Percentiles rank a stretch among this genome's conserved stretches.
Conservation (phyloP, 1,140 invertebrate genomes). For the Pemphigus obesinymphae region DNA sequence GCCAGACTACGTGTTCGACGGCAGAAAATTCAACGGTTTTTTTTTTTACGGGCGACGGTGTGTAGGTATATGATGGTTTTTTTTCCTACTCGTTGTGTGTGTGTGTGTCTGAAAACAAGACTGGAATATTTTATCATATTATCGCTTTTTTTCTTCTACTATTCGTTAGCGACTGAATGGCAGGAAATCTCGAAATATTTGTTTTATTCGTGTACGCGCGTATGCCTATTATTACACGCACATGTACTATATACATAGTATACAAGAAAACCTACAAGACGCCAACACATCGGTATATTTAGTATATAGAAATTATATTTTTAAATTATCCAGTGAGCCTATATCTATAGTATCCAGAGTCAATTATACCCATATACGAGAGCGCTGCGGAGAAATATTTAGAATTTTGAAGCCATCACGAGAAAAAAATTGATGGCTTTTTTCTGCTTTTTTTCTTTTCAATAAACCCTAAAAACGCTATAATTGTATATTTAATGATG, state of each 20-base stretch:
- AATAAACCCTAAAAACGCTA: no score
- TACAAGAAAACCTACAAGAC: neutral
- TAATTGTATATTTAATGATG: no score
- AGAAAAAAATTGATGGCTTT: no score
- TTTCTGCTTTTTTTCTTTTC: no score
- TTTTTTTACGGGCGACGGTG: no score
- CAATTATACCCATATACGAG: neutral
- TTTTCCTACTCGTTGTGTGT: no score
- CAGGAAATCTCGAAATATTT: conserved; percentile 40
- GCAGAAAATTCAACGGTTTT: neutral
- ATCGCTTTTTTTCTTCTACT: no score
- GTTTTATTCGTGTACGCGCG: conserved; percentile 1
- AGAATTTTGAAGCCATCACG: no score
- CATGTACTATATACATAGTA: neutral
- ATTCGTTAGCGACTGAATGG: conserved; percentile 30
- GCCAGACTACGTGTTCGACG: neutral
- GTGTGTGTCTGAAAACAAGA: conserved; percentile 32
- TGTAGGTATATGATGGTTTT: neutral
- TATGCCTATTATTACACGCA: no score
- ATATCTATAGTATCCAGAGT: neutral
- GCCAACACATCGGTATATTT: neutral
- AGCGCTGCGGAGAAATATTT: no score
- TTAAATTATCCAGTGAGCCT: neutral
- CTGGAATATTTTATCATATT: conserved; percentile 37
- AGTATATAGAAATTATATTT: neutral